Conservation (phyloP, 2,888 invertebrate genomes). For the Phytoseiulus persimilis region DNA sequence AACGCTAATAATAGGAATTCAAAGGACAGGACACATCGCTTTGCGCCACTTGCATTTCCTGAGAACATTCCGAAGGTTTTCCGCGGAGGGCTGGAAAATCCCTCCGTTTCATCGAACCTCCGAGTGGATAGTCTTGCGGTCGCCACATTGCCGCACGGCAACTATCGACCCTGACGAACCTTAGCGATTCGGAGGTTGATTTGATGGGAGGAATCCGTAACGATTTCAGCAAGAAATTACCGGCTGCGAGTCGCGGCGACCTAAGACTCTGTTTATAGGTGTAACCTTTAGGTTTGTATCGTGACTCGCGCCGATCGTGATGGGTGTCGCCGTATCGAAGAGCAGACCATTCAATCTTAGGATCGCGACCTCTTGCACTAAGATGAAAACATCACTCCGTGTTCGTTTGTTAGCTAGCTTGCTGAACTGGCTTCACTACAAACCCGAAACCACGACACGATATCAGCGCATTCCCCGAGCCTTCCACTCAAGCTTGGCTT, state of each 20-base stretch:
- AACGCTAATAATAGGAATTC: too few species aligned
- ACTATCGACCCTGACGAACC: neutral
- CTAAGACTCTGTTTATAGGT: neutral
- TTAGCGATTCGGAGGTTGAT: neutral
- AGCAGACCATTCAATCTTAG: neutral
- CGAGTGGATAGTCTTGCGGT: neutral
- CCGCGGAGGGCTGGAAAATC: too few species aligned
- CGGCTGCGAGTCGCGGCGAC: neutral
- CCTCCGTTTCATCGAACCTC: too few species aligned
- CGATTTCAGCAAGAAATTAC: neutral
- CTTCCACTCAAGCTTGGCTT: neutral
- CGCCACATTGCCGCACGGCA: neutral
- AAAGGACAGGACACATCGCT: too few species aligned
- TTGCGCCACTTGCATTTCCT: too few species aligned
- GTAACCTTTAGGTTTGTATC: neutral
- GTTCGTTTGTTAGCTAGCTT: neutral
- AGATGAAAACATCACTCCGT: conserved; percentile 5
- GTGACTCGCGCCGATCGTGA: neutral
- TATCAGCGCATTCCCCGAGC: neutral
- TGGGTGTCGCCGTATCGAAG: neutral
- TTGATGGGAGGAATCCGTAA: neutral
- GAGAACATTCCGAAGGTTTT: too few species aligned
- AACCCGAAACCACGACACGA: conserved; percentile 5
- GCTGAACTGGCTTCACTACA: neutral
- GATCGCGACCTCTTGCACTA: neutral